phyloP scores from a whole-genome alignment of 2,113 vertebrate species.

The Chlorodrepanis virens region DNA sequence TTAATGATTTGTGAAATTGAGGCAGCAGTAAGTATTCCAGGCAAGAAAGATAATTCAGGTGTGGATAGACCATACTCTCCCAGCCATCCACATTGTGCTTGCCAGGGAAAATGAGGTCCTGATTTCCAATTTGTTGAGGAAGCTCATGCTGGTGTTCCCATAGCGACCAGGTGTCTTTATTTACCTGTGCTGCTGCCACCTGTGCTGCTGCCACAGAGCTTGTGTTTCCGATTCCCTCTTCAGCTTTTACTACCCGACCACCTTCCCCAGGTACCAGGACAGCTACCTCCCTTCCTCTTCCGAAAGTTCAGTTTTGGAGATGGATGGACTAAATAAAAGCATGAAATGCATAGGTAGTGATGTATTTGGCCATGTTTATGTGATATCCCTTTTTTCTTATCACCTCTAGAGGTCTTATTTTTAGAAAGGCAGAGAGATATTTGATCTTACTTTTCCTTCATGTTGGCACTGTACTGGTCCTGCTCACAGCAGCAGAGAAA shows the following conservation, averaged over 20 bases:
- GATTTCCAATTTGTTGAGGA: neutral
- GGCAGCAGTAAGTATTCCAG: neutral
- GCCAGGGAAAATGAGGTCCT: neutral
- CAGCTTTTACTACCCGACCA: neutral
- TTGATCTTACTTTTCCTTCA: neutral
- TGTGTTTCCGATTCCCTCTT: neutral
- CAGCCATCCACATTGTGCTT: neutral
- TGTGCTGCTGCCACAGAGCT: neutral
- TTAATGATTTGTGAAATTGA: neutral
- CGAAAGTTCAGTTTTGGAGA: neutral
- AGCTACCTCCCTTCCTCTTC: neutral
- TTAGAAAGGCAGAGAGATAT: neutral
- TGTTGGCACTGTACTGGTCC: fast-evolving
- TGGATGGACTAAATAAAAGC: neutral
- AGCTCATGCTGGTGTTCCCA: neutral
- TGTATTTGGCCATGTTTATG: neutral
- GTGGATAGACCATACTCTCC: neutral
- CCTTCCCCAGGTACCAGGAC: neutral
- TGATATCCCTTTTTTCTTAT: neutral
- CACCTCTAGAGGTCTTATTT: neutral
- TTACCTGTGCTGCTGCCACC: neutral
- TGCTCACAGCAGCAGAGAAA: neutral
- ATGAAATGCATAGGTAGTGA: neutral
- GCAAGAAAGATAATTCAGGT: neutral
- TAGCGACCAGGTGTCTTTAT: neutral